Evolutionary conservation across 1,140 invertebrate genomes (phyloP), one percentile per base, ranked within the genome.

Genomic region (Leucophenga varia): DNA sequence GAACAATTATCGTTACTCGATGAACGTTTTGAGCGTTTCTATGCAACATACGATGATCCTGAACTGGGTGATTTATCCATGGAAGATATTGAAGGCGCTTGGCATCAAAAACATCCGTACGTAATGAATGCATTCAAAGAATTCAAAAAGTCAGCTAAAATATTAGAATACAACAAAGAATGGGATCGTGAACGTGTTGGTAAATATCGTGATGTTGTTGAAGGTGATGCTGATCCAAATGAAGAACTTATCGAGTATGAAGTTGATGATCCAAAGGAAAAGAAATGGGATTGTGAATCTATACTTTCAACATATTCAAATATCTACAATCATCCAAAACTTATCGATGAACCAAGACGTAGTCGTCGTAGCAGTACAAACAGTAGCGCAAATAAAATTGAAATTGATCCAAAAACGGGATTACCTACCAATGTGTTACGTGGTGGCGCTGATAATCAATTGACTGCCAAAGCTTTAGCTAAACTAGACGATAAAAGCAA

Each of bases 201-300:
- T 61, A 79, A 83, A 54, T 79, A 82, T 40, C 73, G 61, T 13
- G 69, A 79, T 52, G 76, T 80, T 14, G 78, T 81, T n/a, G 79
- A 82, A 31, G 79, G 79, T 1, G 81, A 83, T 14, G 77, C 77
- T 37, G 80, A 81, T 41, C 69, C 69, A 14, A 67, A 58, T 18
- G 79, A 85, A 12, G 82, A 87, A 44, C 57, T 85, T 13, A 79
- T 82, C 21, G 77, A 80, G 10, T 59, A 86, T 43, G 79, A 83
- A 52, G 79, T 87, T 6, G 77, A 82, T 31, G 77, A 83, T 13
- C 76, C 78, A 57, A 79, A 78, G 49, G 76, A 79, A 3, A 79
- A 84, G 57, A 85, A 88, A 73, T 97, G 91, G 90, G 95, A 98
- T 78, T 97, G 94, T 76, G 88, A 97, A 78, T 91, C 89, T 47